phyloP scores from a whole-genome alignment of 2,797 vertebrate species.

The Gobio occitaniae region DNA sequence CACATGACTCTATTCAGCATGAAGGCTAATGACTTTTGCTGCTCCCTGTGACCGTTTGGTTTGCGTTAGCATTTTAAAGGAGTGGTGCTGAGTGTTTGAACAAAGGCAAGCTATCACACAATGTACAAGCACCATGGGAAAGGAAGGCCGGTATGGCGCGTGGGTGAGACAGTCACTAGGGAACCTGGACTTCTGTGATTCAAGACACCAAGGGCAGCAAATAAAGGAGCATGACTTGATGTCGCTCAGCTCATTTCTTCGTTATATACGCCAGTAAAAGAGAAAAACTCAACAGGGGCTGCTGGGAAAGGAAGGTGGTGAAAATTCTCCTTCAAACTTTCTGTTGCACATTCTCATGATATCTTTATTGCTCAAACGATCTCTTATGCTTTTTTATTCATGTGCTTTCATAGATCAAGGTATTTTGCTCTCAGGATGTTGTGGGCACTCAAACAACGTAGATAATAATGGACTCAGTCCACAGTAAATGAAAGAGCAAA shows the following conservation, averaged over 20 bases:
- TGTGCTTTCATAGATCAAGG: neutral
- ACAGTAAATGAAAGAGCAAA: conserved; percentile 1
- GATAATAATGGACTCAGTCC: neutral
- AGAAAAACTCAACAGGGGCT: conserved; percentile 15
- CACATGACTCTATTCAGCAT: conserved; percentile 1
- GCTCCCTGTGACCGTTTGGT: conserved; percentile 32
- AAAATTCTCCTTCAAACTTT: conserved; percentile 18
- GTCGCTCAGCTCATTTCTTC: conserved; percentile 33
- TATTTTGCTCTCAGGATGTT: neutral
- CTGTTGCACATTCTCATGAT: neutral
- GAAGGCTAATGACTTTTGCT: conserved; percentile 46
- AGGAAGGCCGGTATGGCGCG: conserved; percentile 56
- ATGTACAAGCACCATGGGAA: conserved; percentile 45
- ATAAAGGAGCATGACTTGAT: conserved; percentile 37
- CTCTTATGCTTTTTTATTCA: conserved; percentile 41
- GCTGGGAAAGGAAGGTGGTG: conserved; percentile 9
- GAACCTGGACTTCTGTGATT: conserved; percentile 51
- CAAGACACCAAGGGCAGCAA: conserved; percentile 23
- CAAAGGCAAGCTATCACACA: conserved; percentile 37
- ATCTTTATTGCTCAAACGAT: conserved; percentile 24
- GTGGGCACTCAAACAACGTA: conserved; percentile 10
- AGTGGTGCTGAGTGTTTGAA: conserved; percentile 45
- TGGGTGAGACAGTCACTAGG: conserved; percentile 43
- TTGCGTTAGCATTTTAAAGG: conserved; percentile 50
- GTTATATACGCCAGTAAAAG: neutral